phyloP scores from a whole-genome alignment of 2,888 invertebrate genomes.

The Rhodophaea formosa region DNA sequence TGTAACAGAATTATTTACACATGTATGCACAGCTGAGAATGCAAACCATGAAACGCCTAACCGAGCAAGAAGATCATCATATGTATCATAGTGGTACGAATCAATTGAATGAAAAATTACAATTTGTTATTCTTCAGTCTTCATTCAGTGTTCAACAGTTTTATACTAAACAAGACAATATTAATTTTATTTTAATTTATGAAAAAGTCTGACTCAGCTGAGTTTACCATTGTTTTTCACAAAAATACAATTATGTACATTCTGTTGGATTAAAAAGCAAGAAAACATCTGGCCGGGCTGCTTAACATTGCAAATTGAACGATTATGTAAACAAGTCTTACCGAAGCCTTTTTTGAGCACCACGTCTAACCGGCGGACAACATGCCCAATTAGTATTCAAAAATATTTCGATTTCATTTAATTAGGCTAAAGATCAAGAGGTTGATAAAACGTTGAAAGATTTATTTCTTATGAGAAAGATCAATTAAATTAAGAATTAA shows the following conservation, averaged over 20 bases:
- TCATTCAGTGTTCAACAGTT: background rate
- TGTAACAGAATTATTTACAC: too few relatives aligned
- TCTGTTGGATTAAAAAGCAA: conserved; percentile 54
- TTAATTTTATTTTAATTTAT: conserved; percentile 52
- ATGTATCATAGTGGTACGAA: too few relatives aligned
- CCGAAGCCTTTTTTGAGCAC: conserved; percentile 61
- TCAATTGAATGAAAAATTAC: too few relatives aligned
- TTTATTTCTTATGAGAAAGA: conserved; percentile 17
- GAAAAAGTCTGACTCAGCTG: conserved; percentile 32
- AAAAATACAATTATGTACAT: conserved; percentile 43
- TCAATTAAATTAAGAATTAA: background rate
- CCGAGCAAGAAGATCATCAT: too few relatives aligned
- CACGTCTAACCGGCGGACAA: conserved; percentile 51
- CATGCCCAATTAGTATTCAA: conserved; percentile 61
- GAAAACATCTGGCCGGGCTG: conserved; percentile 59
- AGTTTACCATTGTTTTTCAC: conserved; percentile 36
- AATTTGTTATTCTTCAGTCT: too few relatives aligned
- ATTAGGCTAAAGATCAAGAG: conserved; percentile 13
- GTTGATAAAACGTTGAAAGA: background rate
- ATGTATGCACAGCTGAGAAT: too few relatives aligned
- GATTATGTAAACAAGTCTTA: conserved; percentile 75
- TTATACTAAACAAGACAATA: conserved; percentile 18
- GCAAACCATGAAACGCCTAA: too few relatives aligned
- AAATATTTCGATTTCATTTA: conserved; percentile 58
- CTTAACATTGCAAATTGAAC: conserved; percentile 78